Evolutionary conservation across 2,797 vertebrate genomes (phyloP), one percentile per base, ranked within the genome.

Genomic region (Aplochiton taeniatus): DNA sequence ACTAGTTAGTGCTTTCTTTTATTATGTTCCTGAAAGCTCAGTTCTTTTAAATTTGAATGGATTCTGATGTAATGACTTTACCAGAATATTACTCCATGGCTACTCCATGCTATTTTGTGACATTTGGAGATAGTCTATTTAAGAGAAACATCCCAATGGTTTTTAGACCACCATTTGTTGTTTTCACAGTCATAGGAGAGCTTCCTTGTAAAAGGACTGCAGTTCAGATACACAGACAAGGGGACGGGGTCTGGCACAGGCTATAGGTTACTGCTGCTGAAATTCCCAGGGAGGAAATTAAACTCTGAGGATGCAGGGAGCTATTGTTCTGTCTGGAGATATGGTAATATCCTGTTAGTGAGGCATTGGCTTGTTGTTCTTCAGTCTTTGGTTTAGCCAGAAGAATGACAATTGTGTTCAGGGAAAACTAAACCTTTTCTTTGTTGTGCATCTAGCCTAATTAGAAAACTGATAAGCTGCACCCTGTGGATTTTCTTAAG

Each of bases 231-330:
- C 47, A 43, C 58, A 46, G 61, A 65, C 12, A 11, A 12, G 11
- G 45, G 5, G 17, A 59, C 65, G 8, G 31, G 11, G 48, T 47
- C 10, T 47, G 14, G 61, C 47, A 10, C 16, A 61, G 42, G 53
- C 17, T n/a, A n/a, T n/a, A 4, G 52, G 56, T 44, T 61, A 50
- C 56, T 60, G 70, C 54, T 57, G 59, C 43, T 58, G 45, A 41
- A 48, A 61, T 52, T 83, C 59, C 68, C 70, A 45, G 58, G 58
- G 59, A 68, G 66, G 66, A 82, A 79, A 71, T 69, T 41, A 70
- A 70, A 68, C 51, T 66, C 72, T 66, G 68, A 60, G 56, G 71
- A 57, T 41, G 58, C 63, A 63, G 4, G 51, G 44, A 4, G 52
- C 51, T 70, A 55, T 78, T 65, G 56, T 65, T 72, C 51, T 19